phyloP scores from a whole-genome alignment of 2,113 vertebrate species.

The Chaetura pelagica region DNA sequence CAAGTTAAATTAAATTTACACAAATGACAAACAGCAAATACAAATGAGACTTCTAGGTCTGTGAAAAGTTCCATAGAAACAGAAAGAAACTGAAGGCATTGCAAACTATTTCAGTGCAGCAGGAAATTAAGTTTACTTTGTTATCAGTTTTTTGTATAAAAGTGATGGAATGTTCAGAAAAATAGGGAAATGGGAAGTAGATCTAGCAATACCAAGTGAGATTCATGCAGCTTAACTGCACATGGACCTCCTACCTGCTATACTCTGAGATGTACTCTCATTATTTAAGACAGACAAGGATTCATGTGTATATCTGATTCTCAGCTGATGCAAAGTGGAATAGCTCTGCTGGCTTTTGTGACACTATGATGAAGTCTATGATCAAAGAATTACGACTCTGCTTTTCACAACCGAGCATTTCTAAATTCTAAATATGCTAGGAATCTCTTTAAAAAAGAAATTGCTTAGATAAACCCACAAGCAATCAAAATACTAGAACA shows the following conservation, averaged over 20 bases:
- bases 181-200: neutral
- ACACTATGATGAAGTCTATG: neutral
- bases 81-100: neutral
- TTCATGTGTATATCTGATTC: neutral
- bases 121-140: neutral
- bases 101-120: neutral
- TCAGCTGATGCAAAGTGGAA: neutral
- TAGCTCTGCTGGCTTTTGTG: neutral
- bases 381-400: neutral
- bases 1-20: neutral
- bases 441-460: neutral
- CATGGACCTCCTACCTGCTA: neutral
- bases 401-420: neutral
- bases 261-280: neutral
- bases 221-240: neutral
- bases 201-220: neutral
- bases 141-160: neutral
- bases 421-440: neutral
- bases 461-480: neutral
- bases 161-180: neutral
- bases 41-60: neutral
- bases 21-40: neutral
- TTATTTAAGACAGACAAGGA: neutral
- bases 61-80: neutral
- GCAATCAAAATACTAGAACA: neutral